Evolutionary conservation across 1,140 invertebrate species (phyloP), one percentile per base, ranked within the genome.

Genomic region (Drosophila obscura): DNA sequence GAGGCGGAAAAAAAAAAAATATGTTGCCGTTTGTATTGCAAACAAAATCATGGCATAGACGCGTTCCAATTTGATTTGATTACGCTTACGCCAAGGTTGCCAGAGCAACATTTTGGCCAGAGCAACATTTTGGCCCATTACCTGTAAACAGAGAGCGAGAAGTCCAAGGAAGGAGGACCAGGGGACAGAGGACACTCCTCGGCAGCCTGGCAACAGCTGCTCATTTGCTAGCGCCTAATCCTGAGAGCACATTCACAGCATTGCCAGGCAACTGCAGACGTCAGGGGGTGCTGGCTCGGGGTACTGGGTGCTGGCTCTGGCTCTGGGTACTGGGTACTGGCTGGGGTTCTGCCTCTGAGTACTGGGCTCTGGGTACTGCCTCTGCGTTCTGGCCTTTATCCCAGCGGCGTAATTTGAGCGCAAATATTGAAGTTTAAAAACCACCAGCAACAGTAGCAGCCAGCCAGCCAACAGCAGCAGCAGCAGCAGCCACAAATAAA

Each of bases 371-470:
- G 26, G 63, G 43, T 56, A 50, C 49, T 56, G 22, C 2, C 22
- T 22, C 22, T 1, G 22, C 1, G 22, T 22, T 22, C 22, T 22
- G 66, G 15, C 22, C 26, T 44, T 65, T 48, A 51, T 72, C 73
- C 73, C 73, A 72, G 50, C 45, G 56, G 55, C 71, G 75, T 84
- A 83, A 84, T 83, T 83, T 75, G 80, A 83, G 76, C 31, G 62
- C 76, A 83, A 83, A 83, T 84, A 83, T 83, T 83, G 64, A 71
- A 84, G 77, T 77, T 80, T 77, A 51, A 67, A 81, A 81, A 69
- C 67, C 67, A 58, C 64, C 65, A 66, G 67, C 35, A 69, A 69
- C 64, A 35, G 67, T 49, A 22, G 66, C 66, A 13, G 26, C 2
- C 22, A 24, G 22, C 22, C 22, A 22, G 22, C 22, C 8, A 35